These are phyloP conservation scores for Oncopodura yosiiana DNA, from an alignment of 1,140 invertebrate species.

Conservation along the genomic window DNA sequence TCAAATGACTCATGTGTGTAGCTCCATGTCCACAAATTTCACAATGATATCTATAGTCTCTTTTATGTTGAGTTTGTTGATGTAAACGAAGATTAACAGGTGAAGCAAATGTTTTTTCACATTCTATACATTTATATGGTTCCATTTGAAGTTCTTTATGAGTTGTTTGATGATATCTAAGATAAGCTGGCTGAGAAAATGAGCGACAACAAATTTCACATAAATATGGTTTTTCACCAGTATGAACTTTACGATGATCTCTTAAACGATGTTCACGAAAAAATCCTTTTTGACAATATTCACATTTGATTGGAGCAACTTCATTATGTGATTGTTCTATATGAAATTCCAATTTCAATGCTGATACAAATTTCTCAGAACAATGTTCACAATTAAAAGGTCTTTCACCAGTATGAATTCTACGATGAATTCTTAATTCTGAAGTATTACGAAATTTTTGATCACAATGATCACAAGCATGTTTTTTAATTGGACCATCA, in stretches of 20 bases:
- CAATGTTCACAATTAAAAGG: constrained; percentile 19
- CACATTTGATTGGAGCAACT: constrained; percentile 14
- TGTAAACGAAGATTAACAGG: constrained; percentile 16
- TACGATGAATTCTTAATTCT: constrained; percentile 13
- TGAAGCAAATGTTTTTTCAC: constrained; percentile 9
- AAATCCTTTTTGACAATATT: constrained; percentile 6
- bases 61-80: constrained; percentile 16
- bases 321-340: constrained; percentile 10
- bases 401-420: constrained; percentile 1
- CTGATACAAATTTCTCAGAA: constrained; percentile 7
- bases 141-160: constrained; percentile 19
- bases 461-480: constrained; percentile 5
- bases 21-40: constrained; percentile 15
- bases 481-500: neutral
- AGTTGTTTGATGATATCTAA: constrained; percentile 23
- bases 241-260: constrained; percentile 11
- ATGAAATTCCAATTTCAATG: constrained; percentile 6
- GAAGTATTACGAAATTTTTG: neutral
- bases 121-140: constrained; percentile 16
- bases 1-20: constrained; percentile 14
- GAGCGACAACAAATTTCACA: constrained; percentile 23
- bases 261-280: constrained; percentile 14
- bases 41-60: constrained; percentile 19
- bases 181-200: constrained; percentile 19
- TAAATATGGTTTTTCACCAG: constrained; percentile 15